Evolutionary conservation across 2,888 invertebrate genomes (phyloP), one percentile per base, ranked within the genome.

Genomic region (Lymantria monacha): DNA sequence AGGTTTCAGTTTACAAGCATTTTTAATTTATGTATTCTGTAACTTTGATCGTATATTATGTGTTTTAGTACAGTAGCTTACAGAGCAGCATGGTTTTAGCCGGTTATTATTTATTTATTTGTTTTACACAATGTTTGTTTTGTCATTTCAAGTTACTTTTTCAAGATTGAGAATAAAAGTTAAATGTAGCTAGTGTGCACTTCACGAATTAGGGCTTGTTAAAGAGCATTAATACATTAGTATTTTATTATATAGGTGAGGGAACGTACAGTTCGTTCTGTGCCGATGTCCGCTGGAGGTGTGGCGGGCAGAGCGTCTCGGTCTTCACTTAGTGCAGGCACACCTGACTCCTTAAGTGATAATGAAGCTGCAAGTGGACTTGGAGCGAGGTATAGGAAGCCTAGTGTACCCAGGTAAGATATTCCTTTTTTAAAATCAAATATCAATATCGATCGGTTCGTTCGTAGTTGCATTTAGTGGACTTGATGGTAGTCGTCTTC

Each of bases 261-360:
- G 73, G 98, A 98, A 90, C 95, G 98, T 73, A 98, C 98, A 42
- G 95, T 94, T 55, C 94, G 97, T 70, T 98, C 98, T 51, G 95
- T 97, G 63, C 98, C 98, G 44, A 98, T 98, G 98, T 94, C 94
- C 36, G 88, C 92, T 44, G 81, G 81, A 43, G 87, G 79, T 15
- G 81, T 72, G 1, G 80, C 85, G 1, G 94, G 95, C 43, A 89
- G 95, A 62, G 94, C 95, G 33, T 95, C 96, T 40, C 93, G 96
- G 59, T 95, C 96, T 1, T 96, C 96, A 13, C 91, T 96, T 55
- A 96, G 96, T 59, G 96, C 96, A 37, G 96, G 97, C 61, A 97
- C 97, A 33, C 97, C 97, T 14, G 97, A 97, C 83, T 97, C 97
- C 41, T 92, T 97, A 48, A 96, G 96, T 74, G 97, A 97, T 77